A percentile compares a stretch with the other conserved stretches of the same genome.
Evolutionary conservation across 2,797 vertebrate species (phyloP).

Genomic region (Danio tinwini): DNA sequence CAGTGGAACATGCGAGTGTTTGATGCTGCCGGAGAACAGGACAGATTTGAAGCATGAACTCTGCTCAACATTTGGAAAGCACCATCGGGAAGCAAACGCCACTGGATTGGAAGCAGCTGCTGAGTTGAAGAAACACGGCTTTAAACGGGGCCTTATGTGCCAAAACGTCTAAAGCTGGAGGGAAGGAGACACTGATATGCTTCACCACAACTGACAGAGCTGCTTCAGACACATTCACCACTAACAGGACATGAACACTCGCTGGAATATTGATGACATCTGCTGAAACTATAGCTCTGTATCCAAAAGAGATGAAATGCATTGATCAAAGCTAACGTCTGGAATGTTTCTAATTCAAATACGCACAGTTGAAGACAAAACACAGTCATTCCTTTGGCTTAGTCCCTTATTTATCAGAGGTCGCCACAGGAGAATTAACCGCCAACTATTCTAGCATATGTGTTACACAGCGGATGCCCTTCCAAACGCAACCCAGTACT

Average conservation of each 20-base stretch:
- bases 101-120: conserved; percentile 80
- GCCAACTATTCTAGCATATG: too few relatives aligned
- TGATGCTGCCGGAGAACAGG: conserved; percentile 81
- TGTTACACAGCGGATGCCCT: too few relatives aligned
- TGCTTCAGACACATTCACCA: neutral
- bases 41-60: conserved; percentile 78
- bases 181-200: neutral
- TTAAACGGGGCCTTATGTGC: conserved; percentile 76
- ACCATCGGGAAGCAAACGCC: conserved; percentile 70
- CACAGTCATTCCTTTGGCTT: too few relatives aligned
- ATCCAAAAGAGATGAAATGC: too few relatives aligned
- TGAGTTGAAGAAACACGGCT: conserved; percentile 72
- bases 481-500: too few relatives aligned
- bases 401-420: too few relatives aligned
- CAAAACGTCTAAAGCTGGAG: neutral
- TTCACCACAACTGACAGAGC: conserved; percentile 9
- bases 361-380: too few relatives aligned
- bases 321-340: too few relatives aligned
- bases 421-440: too few relatives aligned
- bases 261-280: neutral
- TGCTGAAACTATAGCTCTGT: neutral
- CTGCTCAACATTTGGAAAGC: conserved; percentile 75
- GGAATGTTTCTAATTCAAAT: too few relatives aligned
- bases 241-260: neutral
- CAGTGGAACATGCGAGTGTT: conserved; percentile 60